Evolutionary conservation across 2,888 invertebrate species (phyloP).

Genomic region (Drosophila maculinotata): DNA sequence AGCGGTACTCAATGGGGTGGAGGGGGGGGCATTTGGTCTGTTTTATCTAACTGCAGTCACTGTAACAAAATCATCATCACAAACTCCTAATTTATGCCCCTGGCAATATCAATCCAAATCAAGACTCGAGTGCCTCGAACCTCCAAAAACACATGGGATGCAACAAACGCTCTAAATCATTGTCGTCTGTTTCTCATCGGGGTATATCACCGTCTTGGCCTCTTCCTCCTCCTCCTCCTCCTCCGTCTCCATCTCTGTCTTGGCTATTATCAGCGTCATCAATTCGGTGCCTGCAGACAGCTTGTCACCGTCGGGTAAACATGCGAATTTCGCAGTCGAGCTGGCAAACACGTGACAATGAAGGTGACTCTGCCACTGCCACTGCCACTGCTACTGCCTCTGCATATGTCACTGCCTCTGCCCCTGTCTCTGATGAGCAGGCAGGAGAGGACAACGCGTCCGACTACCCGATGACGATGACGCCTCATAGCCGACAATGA

Average conservation of each 20-base stretch:
- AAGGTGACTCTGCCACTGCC: conserved; percentile 29
- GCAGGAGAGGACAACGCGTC: conserved; percentile 39
- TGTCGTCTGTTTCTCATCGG: conserved; percentile 72
- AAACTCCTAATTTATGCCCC: conserved; percentile 43
- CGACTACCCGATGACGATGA: conserved; percentile 48
- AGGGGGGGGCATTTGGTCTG: conserved; percentile 3
- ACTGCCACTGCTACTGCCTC: conserved; percentile 16
- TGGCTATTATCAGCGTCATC: conserved; percentile 74
- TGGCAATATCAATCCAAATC: conserved; percentile 49
- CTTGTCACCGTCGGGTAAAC: conserved; percentile 79
- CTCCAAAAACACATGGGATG: conserved; percentile 35
- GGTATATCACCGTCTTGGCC: conserved; percentile 46
- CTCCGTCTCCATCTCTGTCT: conserved; percentile 1
- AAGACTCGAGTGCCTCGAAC: conserved; percentile 30
- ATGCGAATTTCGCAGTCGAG: conserved; percentile 82
- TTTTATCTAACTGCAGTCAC: conserved; percentile 29
- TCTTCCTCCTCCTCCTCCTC: conserved; percentile 8
- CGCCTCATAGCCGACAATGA: conserved; percentile 60
- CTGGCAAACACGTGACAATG: conserved; percentile 78
- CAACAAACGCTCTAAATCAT: conserved; percentile 69
- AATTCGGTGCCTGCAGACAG: conserved; percentile 81
- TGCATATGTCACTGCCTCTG: conserved; percentile 12
- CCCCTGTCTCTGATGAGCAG: conserved; percentile 38
- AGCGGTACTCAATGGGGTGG: too few species aligned
- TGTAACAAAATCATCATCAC: conserved; percentile 5